Base-by-base conservation (phyloP, 2,113 vertebrate genomes). In the Neogale vison region DNA sequence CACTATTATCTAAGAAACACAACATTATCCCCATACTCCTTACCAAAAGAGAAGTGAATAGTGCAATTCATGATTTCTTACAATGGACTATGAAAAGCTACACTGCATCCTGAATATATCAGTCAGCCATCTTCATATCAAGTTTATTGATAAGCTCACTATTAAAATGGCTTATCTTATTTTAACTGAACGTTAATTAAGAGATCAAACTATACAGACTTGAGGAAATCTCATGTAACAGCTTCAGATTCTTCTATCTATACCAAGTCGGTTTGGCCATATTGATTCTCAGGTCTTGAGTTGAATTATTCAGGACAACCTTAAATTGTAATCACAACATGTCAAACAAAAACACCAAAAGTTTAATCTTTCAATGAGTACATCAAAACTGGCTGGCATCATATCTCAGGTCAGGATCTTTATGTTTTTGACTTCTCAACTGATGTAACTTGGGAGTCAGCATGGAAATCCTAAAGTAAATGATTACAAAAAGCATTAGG, bases 1-100 rank as follows among this genome's bases (percentile, higher is more conserved):
- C 83, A 96, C 86, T 95, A 42, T 95, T 91, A 74, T 83, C 52
- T 88, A 86, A 89, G n/a, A 90, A 93, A 93, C 45, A 84, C 50
- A 72, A 52, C 92, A 79, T 89, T 67, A 39, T 77, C 74, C 24
- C 88, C 39, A 26, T 65, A 96, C 18, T 74, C 65, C 47, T 90
- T 67, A 86, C n/a, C 89, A 93, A 94, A 90, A 18, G 59, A 74
- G n/a, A 87, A 76, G 6, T 50, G 39, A 85, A 79, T 11, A 91
- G 86, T 17, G 34, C 26, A 88, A 95, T 90, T 80, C 84, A 88
- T 34, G 24, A 84, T 65, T 92, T 89, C 88, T 76, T 65, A 82
- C 42, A 93, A 80, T 1, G 67, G 55, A 74, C 45, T 57, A 18
- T 57, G 50, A 84, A 94, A 90, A 88, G 82, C 69, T 76, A 29